Base-by-base conservation (phyloP, 2,888 invertebrate genomes). In the Drosophila planitibia region DNA sequence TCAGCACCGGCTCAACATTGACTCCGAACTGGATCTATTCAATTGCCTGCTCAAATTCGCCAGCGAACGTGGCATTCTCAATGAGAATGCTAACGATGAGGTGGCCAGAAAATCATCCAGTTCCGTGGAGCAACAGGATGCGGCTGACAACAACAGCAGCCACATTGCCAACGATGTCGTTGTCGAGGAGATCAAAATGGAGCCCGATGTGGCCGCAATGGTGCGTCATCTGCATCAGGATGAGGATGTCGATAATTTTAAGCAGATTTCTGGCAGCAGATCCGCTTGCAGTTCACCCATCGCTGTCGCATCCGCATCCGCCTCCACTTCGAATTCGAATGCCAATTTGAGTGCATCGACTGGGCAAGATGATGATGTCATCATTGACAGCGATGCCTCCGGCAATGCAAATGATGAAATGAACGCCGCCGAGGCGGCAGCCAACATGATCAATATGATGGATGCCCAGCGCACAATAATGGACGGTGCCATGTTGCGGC, bases 11-110 rank as follows among this genome's bases (percentile, higher is more conserved):
- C 93, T 97, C 32, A 96, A 96, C 81, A 95, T 97, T 35, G 95
- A 95, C 81, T 96, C 96, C 2, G 97, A 97, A 92, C 91, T 97
- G 89, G 96, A 97, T 82, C 92, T 97, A 47, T 97, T 97, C 92
- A 95, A 95, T 74, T 97, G 97, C 0, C 94, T 96, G 0, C 95
- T 95, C n/a, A 94, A 95, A 84, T 96, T 96, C 94, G 95, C 95
- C 10, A 94, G 93, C 63, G 94, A 95, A 59, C 95, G 96, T 79
- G 95, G 91, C 19, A 88, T 90, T 4, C 78, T 91, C 14, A 80
- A 81, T 5, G 90, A 88, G 1, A 77, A 79, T 32, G 83, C 72
- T 4, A 74, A 66, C 25, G 81, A 83, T 14, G 79, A 77, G 9
- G 30, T n/a, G 12, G 22, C 69, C 51, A 33, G 25, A 32, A 76